Conservation (phyloP, 2,888 invertebrate genomes). For the Tetranychus piercei region DNA sequence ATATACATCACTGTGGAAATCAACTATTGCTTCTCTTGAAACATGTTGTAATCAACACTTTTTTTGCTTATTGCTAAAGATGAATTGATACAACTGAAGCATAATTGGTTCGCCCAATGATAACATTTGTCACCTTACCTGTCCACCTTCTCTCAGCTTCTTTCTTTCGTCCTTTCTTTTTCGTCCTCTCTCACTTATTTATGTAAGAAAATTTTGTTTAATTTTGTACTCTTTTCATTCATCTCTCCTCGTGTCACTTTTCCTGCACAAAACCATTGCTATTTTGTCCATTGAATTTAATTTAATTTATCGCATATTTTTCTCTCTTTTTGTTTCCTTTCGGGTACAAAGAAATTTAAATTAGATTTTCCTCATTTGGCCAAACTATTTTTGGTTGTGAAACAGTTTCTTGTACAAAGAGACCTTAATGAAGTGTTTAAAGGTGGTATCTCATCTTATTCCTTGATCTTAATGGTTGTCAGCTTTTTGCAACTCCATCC, state of each 20-base stretch:
- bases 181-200: constrained; percentile 9
- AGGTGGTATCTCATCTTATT: constrained; percentile 96
- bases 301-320: neutral
- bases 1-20: neutral
- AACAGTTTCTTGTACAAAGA: constrained; percentile 91
- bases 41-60: constrained; percentile 10
- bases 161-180: constrained; percentile 10
- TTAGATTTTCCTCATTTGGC: constrained; percentile 70
- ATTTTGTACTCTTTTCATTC: constrained; percentile 2
- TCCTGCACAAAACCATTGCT: neutral
- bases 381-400: constrained; percentile 85
- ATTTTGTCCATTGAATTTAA: neutral
- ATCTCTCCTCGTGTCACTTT: constrained; percentile 10
- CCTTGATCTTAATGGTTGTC: constrained; percentile 92
- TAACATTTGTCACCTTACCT: neutral
- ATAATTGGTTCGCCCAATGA: constrained; percentile 9
- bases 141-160: neutral
- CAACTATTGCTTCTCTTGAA: neutral
- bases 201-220: neutral
- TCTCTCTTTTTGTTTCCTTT: neutral
- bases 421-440: constrained; percentile 99
- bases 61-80: neutral
- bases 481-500: constrained; percentile 87
- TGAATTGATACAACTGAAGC: constrained; percentile 6
- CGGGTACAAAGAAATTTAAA: constrained; percentile 22